A percentile compares a stretch with the other conserved stretches of the same genome.
These are phyloP conservation scores for Clytia hemisphaerica DNA, from an alignment of 30 jellyfish, hydroid and myxozoan species.

Conservation along the genomic window DNA sequence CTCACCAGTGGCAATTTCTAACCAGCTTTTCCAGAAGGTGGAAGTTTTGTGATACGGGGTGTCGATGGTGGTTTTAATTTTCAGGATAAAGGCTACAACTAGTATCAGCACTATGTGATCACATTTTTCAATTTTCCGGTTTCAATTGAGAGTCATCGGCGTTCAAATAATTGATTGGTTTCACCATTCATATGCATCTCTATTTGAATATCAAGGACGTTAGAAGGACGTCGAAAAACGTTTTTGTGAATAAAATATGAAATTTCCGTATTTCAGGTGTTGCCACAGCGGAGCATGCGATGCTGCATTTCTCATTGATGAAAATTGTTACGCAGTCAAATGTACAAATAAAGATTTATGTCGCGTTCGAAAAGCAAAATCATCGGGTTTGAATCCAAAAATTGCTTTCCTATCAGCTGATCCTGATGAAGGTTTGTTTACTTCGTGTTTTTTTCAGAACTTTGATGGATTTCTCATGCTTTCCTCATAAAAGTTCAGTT, in stretches of 20 bases:
- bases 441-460: neutral
- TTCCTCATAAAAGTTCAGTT: neutral
- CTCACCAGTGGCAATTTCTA: no score
- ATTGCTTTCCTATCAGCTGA: slow-evolving; percentile 55
- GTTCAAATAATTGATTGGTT: neutral
- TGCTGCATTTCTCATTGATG: slow-evolving; percentile 86
- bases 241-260: neutral
- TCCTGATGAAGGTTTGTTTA: slow-evolving; percentile 48
- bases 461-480: neutral
- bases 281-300: slow-evolving; percentile 74
- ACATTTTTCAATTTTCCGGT: no score
- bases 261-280: slow-evolving; percentile 48
- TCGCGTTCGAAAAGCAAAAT: slow-evolving; percentile 64
- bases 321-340: slow-evolving; percentile 78
- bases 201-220: neutral
- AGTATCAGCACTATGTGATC: no score
- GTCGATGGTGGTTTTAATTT: no score
- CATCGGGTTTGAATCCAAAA: slow-evolving; percentile 69
- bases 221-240: no score
- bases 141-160: neutral
- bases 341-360: slow-evolving; percentile 70
- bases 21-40: no score
- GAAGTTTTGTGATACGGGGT: no score
- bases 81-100: no score
- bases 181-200: neutral